Evolutionary conservation across 2,888 invertebrate genomes (phyloP).

Genomic region (Branchipolynoe longqiensis): DNA sequence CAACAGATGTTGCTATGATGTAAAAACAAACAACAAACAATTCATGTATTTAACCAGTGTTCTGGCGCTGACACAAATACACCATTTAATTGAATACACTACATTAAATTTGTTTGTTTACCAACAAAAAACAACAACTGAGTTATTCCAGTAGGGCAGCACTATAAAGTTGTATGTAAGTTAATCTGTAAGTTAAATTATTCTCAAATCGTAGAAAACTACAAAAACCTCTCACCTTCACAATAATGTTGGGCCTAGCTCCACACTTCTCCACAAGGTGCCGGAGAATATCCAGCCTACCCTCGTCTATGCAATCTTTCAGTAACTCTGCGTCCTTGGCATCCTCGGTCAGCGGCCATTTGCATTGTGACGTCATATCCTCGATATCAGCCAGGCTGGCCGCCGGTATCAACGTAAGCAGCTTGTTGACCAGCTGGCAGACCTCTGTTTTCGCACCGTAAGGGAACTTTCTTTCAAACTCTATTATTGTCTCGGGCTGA

Average conservation of each 20-base stretch:
- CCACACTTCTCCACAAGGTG: slow-evolving; percentile 59
- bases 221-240: slow-evolving; percentile 34
- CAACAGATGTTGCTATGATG: too few species aligned
- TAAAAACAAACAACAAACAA: too few species aligned
- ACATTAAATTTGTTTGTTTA: too few species aligned
- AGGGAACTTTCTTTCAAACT: background rate
- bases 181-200: too few species aligned
- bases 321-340: slow-evolving; percentile 44
- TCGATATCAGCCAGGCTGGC: slow-evolving; percentile 2
- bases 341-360: background rate
- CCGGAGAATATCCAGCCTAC: slow-evolving; percentile 28
- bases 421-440: background rate
- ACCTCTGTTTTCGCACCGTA: slow-evolving; percentile 8
- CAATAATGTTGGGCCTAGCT: slow-evolving; percentile 2
- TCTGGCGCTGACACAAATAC: too few species aligned
- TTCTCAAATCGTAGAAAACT: too few species aligned
- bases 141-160: too few species aligned
- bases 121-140: too few species aligned
- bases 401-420: background rate
- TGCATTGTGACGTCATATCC: slow-evolving; percentile 31
- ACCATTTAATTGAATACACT: too few species aligned
- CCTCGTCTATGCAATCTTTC: slow-evolving; percentile 28
- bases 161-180: too few species aligned
- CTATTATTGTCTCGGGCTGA: slow-evolving; percentile 32
- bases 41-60: too few species aligned